Conservation (phyloP, 1,140 invertebrate species). For the Rhagoletis pomonella region DNA sequence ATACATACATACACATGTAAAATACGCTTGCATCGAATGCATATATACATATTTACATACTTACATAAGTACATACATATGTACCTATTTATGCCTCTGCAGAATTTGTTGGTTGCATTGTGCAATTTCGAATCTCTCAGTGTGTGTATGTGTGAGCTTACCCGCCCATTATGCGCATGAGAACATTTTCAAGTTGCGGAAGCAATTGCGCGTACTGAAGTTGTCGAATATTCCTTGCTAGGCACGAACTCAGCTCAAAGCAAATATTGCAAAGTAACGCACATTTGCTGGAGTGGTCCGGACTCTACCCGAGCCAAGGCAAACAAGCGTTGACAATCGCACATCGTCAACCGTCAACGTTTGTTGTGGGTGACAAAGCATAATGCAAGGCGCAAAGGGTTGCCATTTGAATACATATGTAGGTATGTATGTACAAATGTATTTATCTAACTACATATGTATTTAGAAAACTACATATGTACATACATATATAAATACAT, state of each 20-base stretch:
- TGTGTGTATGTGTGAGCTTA: neutral
- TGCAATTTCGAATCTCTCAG: neutral
- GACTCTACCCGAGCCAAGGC: constrained; percentile 31
- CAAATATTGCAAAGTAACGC: constrained; percentile 37
- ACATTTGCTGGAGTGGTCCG: constrained; percentile 21
- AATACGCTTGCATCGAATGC: too few relatives aligned
- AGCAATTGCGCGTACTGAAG: constrained; percentile 74
- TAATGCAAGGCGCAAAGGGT: constrained; percentile 33
- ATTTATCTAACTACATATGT: neutral
- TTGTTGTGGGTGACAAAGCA: constrained; percentile 34
- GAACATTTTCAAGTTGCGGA: constrained; percentile 73
- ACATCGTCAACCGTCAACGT: constrained; percentile 35
- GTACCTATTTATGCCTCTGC: constrained; percentile 38
- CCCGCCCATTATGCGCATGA: constrained; percentile 53
- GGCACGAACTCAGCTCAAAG: constrained; percentile 32
- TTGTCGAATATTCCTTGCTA: constrained; percentile 69
- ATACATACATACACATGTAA: neutral
- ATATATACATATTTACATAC: neutral
- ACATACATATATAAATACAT: neutral
- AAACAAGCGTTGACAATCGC: constrained; percentile 55
- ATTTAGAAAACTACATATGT: neutral
- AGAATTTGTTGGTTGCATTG: neutral
- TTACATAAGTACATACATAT: neutral
- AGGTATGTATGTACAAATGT: neutral
- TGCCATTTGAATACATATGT: neutral